phyloP scores from a whole-genome alignment of 2,888 invertebrate genomes.

The Conops quadrifasciatus region DNA sequence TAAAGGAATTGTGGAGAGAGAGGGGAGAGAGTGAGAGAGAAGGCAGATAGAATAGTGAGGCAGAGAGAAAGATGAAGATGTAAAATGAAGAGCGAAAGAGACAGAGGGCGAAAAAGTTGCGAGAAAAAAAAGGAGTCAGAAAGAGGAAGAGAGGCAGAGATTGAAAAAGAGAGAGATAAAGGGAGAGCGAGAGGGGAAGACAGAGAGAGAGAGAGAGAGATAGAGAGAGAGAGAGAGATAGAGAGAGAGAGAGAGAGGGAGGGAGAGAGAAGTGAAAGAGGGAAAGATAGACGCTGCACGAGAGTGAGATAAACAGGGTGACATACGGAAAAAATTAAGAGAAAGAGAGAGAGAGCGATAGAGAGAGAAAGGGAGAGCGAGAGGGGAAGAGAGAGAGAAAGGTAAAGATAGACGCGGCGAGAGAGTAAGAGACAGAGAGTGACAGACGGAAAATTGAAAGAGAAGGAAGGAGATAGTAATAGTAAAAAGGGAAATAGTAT shows the following conservation, averaged over 20 bases:
- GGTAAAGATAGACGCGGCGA: too few relatives aligned
- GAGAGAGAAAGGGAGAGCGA: too few relatives aligned
- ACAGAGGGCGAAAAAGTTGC: not conserved
- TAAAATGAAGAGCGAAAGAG: conserved; percentile 15
- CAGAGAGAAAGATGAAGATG: not conserved
- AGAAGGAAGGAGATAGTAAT: too few relatives aligned
- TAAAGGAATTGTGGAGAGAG: too few relatives aligned
- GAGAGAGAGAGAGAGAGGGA: not conserved
- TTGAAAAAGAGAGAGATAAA: too few relatives aligned
- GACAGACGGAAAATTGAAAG: too few relatives aligned
- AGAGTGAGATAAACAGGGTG: not conserved
- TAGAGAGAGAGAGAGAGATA: not conserved
- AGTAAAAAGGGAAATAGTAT: too few relatives aligned
- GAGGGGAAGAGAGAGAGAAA: too few relatives aligned
- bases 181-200: too few relatives aligned
- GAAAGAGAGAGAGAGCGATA: too few relatives aligned
- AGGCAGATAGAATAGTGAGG: not conserved
- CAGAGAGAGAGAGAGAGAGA: not conserved
- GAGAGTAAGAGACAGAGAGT: not conserved
- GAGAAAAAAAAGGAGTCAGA: not conserved
- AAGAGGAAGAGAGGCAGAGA: not conserved
- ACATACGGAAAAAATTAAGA: too few relatives aligned
- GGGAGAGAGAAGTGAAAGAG: not conserved
- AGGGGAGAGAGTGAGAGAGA: too few relatives aligned
- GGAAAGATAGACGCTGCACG: not conserved